Percentiles rank a stretch among this genome's conserved stretches.
Evolutionary conservation across 2,888 invertebrate genomes (phyloP).

Genomic region (Anthophora plumipes): DNA sequence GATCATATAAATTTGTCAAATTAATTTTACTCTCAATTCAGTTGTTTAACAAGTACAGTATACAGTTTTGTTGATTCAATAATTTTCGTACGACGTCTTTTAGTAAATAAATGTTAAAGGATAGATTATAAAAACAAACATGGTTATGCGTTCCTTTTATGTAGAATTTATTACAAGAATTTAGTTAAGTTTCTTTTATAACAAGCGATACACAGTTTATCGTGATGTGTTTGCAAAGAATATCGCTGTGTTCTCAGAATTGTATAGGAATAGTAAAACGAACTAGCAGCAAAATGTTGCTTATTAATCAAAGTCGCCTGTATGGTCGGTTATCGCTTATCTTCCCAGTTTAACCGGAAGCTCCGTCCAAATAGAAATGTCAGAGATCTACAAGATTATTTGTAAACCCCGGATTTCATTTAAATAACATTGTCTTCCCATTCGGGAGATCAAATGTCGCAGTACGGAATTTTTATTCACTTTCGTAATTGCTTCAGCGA

Average conservation of each 20-base stretch:
- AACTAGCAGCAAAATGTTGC: not conserved
- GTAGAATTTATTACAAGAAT: too few relatives aligned
- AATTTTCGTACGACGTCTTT: too few relatives aligned
- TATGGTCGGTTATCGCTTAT: conserved; percentile 33
- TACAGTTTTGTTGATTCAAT: too few relatives aligned
- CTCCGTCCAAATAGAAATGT: conserved; percentile 28
- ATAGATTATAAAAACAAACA: too few relatives aligned
- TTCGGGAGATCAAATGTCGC: conserved; percentile 13
- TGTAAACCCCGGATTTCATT: conserved; percentile 38
- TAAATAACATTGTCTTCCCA: conserved; percentile 25
- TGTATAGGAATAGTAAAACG: not conserved
- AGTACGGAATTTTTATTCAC: not conserved
- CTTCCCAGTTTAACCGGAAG: conserved; percentile 32
- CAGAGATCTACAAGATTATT: conserved; percentile 27
- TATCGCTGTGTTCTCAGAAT: not conserved
- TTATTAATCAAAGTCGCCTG: conserved; percentile 51
- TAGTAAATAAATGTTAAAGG: too few relatives aligned
- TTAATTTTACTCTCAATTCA: too few relatives aligned
- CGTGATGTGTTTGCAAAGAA: not conserved
- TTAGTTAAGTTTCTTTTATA: too few relatives aligned
- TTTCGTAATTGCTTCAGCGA: not conserved
- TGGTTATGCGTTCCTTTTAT: too few relatives aligned
- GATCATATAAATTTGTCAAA: too few relatives aligned
- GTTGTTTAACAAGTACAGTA: too few relatives aligned
- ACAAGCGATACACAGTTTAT: not conserved